Evolutionary conservation across 1,140 invertebrate species (phyloP), one percentile per base, ranked within the genome.

Genomic region (Drosophila elegans): DNA sequence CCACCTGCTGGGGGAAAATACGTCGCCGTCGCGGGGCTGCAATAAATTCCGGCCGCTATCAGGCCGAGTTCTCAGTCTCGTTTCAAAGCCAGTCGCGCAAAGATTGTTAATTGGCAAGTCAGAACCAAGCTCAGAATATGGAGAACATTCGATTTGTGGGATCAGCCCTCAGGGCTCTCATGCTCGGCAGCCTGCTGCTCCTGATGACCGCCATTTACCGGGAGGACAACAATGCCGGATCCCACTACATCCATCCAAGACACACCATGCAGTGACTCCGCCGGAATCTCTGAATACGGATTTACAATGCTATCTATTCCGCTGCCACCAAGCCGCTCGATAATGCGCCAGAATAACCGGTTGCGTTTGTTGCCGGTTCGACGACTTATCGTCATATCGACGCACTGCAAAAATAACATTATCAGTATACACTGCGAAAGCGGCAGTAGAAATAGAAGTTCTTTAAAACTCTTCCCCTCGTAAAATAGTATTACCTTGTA

Each of bases 211-310:
- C 75, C 71, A 64, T 86, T 2, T 69, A 88, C 44, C 49, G 55
- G 13, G 49, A 79, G 27, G 59, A 82, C 42, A 64, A 79, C 25
- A 34, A 76, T 34, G 45, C 75, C 13, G 63, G 83, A 5, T 88
- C 83, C 36, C 66, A 83, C 16, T 86, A 86, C 39, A 59, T 86
- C 25, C 82, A 86, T 36, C 82, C 82, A 12, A 59, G 83, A 27
- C 75, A 61, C 10, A 29, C 44, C n/a, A 68, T 86, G 83, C 69
- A 86, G 27, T 55, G 36, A 9, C 7, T 13, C 10, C 9, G 12
- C 9, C 38, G 10, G 16, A 13, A n/a, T 4, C 53, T 32, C 27
- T 32, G n/a, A 16, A 60, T 12, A 34, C 29, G 21, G 12, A 12
- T 60, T n/a, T 13, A 59, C 10, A 21, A 21, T 21, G 16, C 16